Evolutionary conservation across 2,797 vertebrate species (phyloP).

Genomic region (Myotis planiceps): DNA sequence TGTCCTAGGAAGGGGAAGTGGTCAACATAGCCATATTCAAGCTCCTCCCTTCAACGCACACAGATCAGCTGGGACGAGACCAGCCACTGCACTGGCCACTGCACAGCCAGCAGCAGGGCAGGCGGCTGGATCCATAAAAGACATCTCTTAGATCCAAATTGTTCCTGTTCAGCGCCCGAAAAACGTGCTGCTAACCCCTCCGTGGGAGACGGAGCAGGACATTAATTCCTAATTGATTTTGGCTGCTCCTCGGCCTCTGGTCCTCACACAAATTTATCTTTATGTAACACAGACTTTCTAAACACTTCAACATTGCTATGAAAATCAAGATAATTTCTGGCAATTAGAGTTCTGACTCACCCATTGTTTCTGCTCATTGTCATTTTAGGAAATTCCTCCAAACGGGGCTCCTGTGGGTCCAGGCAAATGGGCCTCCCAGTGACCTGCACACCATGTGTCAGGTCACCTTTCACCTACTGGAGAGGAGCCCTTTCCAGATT

Average conservation of each 20-base stretch:
- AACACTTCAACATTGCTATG: slow-evolving; percentile 76
- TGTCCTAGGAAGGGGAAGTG: not conserved
- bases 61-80: fast-evolving
- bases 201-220: fast-evolving
- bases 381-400: slow-evolving; percentile 84
- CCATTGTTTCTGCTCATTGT: slow-evolving; percentile 83
- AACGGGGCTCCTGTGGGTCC: slow-evolving; percentile 72
- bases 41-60: too few species aligned
- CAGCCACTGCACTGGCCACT: fast-evolving
- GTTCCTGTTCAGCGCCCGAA: not conserved
- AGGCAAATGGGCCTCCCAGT: slow-evolving; percentile 50
- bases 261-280: slow-evolving; percentile 75
- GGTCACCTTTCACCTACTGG: slow-evolving; percentile 64
- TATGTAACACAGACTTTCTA: slow-evolving; percentile 75
- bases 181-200: not conserved
- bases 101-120: not conserved
- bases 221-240: not conserved
- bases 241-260: slow-evolving; percentile 55
- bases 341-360: slow-evolving; percentile 80
- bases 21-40: fast-evolving
- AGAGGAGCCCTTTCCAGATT: slow-evolving; percentile 49
- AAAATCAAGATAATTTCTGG: slow-evolving; percentile 84
- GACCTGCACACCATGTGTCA: slow-evolving; percentile 76
- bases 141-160: not conserved
- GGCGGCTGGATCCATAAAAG: not conserved